A percentile compares a stretch with the other conserved stretches of the same genome.
These are phyloP conservation scores for Prochilodus magdalenae DNA, from an alignment of 2,113 vertebrate genomes.

Conservation along the genomic window DNA sequence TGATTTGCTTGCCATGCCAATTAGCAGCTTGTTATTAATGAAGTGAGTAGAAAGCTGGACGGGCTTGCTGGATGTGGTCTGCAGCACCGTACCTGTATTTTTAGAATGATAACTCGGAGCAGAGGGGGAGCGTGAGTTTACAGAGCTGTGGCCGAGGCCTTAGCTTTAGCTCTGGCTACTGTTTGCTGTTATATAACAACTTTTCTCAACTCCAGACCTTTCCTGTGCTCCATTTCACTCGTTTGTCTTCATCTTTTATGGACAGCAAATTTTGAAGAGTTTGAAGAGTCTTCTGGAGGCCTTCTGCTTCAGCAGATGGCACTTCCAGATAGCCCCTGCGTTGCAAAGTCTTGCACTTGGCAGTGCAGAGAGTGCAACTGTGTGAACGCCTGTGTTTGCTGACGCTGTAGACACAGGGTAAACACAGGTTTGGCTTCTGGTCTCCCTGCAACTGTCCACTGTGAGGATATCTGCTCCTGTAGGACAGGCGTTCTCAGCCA, in stretches of 20 bases:
- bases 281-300: conserved; percentile 42
- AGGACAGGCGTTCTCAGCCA: neutral
- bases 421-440: conserved; percentile 33
- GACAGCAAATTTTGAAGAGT: conserved; percentile 19
- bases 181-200: neutral
- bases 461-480: neutral
- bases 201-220: conserved; percentile 12
- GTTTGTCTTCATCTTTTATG: neutral
- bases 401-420: conserved; percentile 20
- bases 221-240: neutral
- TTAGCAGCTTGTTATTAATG: conserved; percentile 42
- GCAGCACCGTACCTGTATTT: conserved; percentile 63
- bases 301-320: conserved; percentile 63
- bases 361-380: neutral
- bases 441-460: conserved; percentile 10
- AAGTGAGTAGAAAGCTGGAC: conserved; percentile 47
- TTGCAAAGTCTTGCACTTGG: conserved; percentile 51
- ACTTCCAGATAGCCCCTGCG: conserved; percentile 60
- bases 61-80: conserved; percentile 57
- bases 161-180: neutral
- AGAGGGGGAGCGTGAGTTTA: conserved; percentile 23
- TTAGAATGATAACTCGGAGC: conserved; percentile 65
- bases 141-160: neutral
- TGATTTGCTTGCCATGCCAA: conserved; percentile 45
- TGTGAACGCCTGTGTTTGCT: conserved; percentile 29